Percentiles rank a stretch among this genome's conserved stretches.
Evolutionary conservation across 1,140 invertebrate species (phyloP).

Genomic region (Lepidostoma basale): DNA sequence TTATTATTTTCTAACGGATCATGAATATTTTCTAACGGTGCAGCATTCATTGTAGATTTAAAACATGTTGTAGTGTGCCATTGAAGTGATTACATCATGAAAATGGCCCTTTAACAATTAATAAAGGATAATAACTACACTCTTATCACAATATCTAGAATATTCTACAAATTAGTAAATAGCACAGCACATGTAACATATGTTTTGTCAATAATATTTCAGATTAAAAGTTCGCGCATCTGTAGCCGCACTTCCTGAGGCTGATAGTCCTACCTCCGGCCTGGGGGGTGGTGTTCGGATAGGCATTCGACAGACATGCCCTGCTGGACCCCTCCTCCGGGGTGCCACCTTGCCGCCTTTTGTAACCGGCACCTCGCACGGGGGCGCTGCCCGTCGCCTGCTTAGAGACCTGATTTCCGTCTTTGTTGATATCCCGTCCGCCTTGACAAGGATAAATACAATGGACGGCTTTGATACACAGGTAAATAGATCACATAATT

Average conservation of each 20-base stretch:
- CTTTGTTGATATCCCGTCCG: conserved; percentile 47
- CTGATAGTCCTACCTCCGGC: conserved; percentile 44
- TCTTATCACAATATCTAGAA: too few relatives aligned
- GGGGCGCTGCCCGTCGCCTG: conserved; percentile 48
- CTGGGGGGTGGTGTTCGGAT: conserved; percentile 36
- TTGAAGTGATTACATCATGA: too few relatives aligned
- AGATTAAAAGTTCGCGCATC: conserved; percentile 49
- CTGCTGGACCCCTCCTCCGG: conserved; percentile 21
- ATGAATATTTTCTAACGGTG: too few relatives aligned
- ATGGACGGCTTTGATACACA: conserved; percentile 37
- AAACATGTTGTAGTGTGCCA: too few relatives aligned
- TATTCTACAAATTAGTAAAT: too few relatives aligned
- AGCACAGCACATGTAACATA: too few relatives aligned
- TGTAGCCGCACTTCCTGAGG: conserved; percentile 39
- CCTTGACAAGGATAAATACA: conserved; percentile 45
- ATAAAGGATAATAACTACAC: too few relatives aligned
- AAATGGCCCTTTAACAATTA: too few relatives aligned
- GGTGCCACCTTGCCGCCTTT: conserved; percentile 2
- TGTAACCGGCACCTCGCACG: conserved; percentile 18
- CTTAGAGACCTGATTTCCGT: conserved; percentile 35
- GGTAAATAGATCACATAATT: neutral
- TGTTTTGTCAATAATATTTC: neutral
- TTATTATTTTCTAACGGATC: too few relatives aligned
- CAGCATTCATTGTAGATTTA: too few relatives aligned
- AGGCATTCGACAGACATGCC: conserved; percentile 22